These are phyloP conservation scores for Brenthis hecate DNA, from an alignment of 2,888 invertebrate species.

Conservation along the genomic window DNA sequence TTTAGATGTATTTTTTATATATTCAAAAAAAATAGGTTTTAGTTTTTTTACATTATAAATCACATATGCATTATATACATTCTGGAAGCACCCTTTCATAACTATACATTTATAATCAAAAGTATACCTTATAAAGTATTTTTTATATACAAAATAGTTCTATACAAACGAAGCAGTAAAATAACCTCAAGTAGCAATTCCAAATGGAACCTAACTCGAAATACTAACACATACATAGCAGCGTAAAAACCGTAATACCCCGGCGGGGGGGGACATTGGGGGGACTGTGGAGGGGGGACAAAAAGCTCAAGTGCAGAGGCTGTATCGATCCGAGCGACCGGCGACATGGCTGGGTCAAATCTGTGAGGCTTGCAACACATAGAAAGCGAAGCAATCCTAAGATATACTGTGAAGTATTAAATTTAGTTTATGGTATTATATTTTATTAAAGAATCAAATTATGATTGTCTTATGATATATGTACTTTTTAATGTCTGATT, in stretches of 20 bases:
- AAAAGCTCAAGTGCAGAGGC: slow-evolving; percentile 81
- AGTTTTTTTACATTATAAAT: no score
- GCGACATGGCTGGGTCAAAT: slow-evolving; percentile 79
- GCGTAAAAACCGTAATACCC: slow-evolving; percentile 50
- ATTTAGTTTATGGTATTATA: neutral
- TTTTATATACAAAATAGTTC: neutral
- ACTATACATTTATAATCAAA: no score
- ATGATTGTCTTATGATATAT: no score
- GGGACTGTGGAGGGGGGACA: slow-evolving; percentile 51
- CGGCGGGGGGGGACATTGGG: slow-evolving; percentile 45
- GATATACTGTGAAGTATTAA: neutral
- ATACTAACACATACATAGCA: slow-evolving; percentile 25
- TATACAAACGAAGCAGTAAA: neutral
- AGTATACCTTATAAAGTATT: no score
- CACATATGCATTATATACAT: no score
- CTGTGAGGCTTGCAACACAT: slow-evolving; percentile 38
- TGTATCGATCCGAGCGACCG: slow-evolving; percentile 77
- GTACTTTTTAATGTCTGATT: no score
- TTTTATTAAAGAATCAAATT: no score
- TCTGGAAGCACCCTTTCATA: no score
- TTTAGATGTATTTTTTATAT: no score
- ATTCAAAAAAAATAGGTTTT: no score
- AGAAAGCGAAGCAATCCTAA: slow-evolving; percentile 40
- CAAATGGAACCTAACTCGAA: slow-evolving; percentile 20
- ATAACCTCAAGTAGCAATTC: slow-evolving; percentile 6